These are phyloP conservation scores for Eurois occulta DNA, from an alignment of 2,888 invertebrate genomes.

Conservation along the genomic window DNA sequence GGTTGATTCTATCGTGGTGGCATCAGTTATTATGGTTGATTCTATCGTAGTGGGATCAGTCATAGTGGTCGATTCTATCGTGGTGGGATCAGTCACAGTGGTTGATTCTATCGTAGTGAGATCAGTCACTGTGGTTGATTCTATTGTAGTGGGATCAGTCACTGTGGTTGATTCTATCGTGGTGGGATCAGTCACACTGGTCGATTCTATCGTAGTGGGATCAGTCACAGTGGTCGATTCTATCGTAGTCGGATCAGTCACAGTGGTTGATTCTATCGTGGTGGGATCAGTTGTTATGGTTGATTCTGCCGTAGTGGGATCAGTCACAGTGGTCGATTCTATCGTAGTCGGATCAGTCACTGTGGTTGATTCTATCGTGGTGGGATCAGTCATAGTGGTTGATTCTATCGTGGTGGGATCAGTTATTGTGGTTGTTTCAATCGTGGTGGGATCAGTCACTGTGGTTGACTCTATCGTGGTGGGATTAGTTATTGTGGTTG, in stretches of 20 bases:
- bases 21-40: not conserved
- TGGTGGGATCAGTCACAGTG: not conserved
- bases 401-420: too few species aligned
- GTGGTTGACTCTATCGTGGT: constrained; percentile 4
- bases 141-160: not conserved
- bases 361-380: constrained; percentile 26
- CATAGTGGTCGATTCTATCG: not conserved
- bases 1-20: constrained; percentile 13
- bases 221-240: not conserved
- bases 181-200: too few species aligned
- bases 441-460: not conserved
- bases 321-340: constrained; percentile 31
- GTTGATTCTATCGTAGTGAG: constrained; percentile 8
- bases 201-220: constrained; percentile 12
- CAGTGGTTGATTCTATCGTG: constrained; percentile 23
- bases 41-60: not conserved
- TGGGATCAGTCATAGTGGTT: not conserved
- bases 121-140: constrained; percentile 17
- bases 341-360: constrained; percentile 8
- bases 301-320: too few species aligned
- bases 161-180: not conserved
- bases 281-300: not conserved
- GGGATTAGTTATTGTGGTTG: not conserved
- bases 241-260: too few species aligned
- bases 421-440: too few species aligned